Evolutionary conservation across 2,113 vertebrate species (phyloP).

Genomic region (Rousettus leschenaultii): DNA sequence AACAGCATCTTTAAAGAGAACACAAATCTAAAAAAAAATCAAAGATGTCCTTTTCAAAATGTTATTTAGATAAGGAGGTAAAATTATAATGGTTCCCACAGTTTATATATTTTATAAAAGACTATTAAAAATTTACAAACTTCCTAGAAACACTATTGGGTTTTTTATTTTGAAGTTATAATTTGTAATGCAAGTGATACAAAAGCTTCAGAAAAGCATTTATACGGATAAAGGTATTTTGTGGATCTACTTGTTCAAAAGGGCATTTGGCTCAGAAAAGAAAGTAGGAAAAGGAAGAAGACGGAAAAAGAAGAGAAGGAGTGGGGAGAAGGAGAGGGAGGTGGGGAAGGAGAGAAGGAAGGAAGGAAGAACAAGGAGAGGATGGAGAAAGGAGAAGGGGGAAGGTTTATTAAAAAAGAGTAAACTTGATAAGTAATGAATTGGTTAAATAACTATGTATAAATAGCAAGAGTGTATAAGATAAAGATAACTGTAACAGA

Average conservation of each 20-base stretch:
- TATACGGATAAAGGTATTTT: neutral
- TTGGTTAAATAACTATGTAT: neutral
- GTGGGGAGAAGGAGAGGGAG: no score
- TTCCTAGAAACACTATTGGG: neutral
- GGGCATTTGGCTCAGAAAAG: neutral
- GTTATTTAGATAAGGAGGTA: neutral
- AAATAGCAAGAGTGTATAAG: neutral
- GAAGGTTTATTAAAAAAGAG: neutral
- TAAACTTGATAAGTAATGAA: neutral
- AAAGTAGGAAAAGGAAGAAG: neutral
- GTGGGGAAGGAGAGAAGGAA: no score
- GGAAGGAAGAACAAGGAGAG: neutral
- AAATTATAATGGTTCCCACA: neutral
- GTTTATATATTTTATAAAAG: neutral
- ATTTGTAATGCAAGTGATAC: neutral
- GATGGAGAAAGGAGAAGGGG: neutral
- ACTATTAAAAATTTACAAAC: neutral
- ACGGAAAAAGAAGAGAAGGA: accelerated
- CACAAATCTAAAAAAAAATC: neutral
- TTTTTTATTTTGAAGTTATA: neutral
- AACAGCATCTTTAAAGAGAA: neutral
- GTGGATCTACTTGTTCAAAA: neutral
- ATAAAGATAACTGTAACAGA: neutral
- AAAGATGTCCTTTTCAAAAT: neutral
- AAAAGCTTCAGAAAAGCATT: neutral